Percentiles rank a stretch among this genome's conserved stretches.
phyloP scores from a whole-genome alignment of 2,797 vertebrate genomes.

The Oreonectes daqikongensis region DNA sequence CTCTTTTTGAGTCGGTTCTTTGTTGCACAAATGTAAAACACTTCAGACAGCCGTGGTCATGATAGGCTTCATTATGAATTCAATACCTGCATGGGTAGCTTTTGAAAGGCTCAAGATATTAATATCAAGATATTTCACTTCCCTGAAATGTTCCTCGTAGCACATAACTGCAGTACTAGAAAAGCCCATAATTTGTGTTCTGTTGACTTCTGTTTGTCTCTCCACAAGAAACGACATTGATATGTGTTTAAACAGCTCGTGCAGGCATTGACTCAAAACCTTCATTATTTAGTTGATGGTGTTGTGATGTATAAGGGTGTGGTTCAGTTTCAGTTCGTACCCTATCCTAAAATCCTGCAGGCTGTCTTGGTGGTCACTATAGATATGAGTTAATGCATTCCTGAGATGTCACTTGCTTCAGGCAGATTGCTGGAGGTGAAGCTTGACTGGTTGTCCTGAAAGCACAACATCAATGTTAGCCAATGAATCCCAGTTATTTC shows the following conservation, averaged over 20 bases:
- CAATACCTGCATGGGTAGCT: not conserved
- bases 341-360: not conserved
- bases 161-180: no score
- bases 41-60: not conserved
- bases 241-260: no score
- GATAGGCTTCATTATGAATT: not conserved
- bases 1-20: no score
- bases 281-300: not conserved
- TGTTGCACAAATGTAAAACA: no score
- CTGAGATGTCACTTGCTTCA: not conserved
- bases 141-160: not conserved
- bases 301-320: not conserved
- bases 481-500: not conserved
- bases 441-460: not conserved
- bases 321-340: not conserved
- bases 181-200: not conserved
- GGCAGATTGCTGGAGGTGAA: not conserved
- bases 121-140: not conserved
- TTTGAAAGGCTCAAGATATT: not conserved
- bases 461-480: not conserved
- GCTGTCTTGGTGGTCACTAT: not conserved
- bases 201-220: not conserved
- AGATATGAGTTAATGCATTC: constrained; percentile 1
- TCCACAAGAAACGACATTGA: not conserved
- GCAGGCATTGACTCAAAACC: not conserved